Evolutionary conservation across 35 echinoderm and acorn worm genomes (phyloP).

Genomic region (Apostichopus californicus): DNA sequence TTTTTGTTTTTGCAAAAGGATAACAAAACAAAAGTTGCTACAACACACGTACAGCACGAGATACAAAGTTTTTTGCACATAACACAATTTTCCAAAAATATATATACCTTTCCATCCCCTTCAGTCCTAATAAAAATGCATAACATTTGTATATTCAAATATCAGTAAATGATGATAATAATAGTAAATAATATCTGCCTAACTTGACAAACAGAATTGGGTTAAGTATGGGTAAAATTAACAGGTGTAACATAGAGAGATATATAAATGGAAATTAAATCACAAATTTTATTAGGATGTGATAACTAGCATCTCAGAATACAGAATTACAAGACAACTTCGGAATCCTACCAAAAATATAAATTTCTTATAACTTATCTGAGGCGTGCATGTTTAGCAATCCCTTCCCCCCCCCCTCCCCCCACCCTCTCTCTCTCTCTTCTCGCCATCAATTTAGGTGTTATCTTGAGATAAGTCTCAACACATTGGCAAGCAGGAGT

Average conservation of each 20-base stretch:
- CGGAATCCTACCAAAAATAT: too few species aligned
- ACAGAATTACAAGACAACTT: too few species aligned
- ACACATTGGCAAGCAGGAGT: too few species aligned
- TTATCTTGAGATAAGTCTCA: too few species aligned
- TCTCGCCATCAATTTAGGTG: too few species aligned
- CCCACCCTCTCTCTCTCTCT: too few species aligned
- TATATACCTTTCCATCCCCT: constrained; percentile 10
- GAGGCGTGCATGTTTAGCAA: too few species aligned
- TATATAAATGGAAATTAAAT: neutral
- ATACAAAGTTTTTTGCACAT: constrained; percentile 26
- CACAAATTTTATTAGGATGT: neutral
- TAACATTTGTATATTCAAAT: constrained; percentile 2
- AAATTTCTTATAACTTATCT: too few species aligned
- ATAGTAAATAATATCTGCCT: neutral
- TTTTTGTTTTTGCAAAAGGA: constrained; percentile 5
- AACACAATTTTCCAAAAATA: constrained; percentile 35
- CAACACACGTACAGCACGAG: constrained; percentile 1
- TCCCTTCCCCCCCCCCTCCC: too few species aligned
- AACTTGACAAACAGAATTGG: neutral
- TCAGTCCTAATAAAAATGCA: neutral
- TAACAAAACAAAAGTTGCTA: neutral
- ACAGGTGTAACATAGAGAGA: neutral
- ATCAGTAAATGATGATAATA: constrained; percentile 17
- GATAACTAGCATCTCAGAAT: too few species aligned
- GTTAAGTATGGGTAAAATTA: neutral